Base-by-base conservation (phyloP, 2,888 invertebrate species). In the Scaptomyza flava region DNA sequence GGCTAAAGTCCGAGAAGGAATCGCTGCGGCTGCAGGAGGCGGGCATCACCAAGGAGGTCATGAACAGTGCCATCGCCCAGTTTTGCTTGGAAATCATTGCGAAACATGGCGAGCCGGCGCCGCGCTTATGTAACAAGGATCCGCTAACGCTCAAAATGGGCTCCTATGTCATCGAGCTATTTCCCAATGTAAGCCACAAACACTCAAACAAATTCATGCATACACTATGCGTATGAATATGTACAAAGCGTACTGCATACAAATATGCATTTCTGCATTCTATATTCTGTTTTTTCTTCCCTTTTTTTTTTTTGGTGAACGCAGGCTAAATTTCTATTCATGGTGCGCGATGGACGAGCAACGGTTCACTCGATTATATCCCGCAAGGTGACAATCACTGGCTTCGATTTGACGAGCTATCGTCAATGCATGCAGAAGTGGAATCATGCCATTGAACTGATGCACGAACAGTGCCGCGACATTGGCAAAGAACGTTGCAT, bases 281-380 rank as follows among this genome's bases (percentile, higher is more conserved):
- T 36, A 2, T 30, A 14, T 9, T 9, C 9, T 17, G 2, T 17
- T 17, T 17, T 17, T 17, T 17, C 17, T 17, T 17, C 17, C 1
- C 17, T 14, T 20, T 33, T 30, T 6, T 30, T 6, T 30, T 30
- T 6, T 17, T 33, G 31, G 20, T 53, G 4, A 9, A 77, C 72
- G 23, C 77, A 92, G 92, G 96, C 98, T 65, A 99, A 99, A 93
- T 99, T 98, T 93, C 94, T 99, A 85, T 97, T 99, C 92, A 98
- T 99, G 98, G 96, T 99, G 85, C 95, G 99, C 73, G 99, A 99
- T 92, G 99, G 99, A 30, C 95, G 99, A 73, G 99, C 99, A 70
- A 98, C 99, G 27, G 99, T 99, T 70, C 99, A 99, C 93, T 99
- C 99, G 73, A 98, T 99, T 91, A 99, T 99, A 90, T 96, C 97